These are phyloP conservation scores for Falcunculus frontatus DNA, from an alignment of 2,113 vertebrate genomes.

Conservation along the genomic window DNA sequence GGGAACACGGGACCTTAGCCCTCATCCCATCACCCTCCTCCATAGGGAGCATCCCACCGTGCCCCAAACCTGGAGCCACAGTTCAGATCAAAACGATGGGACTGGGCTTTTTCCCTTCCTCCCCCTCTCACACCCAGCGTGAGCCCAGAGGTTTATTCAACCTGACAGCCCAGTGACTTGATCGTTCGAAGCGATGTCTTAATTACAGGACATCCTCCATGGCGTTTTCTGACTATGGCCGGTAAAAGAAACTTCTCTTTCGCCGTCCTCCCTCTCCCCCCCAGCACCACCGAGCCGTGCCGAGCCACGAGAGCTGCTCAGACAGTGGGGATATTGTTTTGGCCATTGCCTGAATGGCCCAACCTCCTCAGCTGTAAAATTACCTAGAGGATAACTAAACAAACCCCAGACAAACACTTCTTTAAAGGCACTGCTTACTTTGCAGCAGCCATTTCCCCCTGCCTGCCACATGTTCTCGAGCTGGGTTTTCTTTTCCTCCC, in stretches of 20 bases:
- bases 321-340: slow-evolving; percentile 70
- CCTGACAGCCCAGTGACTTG: slow-evolving; percentile 49
- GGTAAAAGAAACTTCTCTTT: slow-evolving; percentile 13
- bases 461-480: neutral
- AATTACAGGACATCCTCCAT: slow-evolving; percentile 48
- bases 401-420: slow-evolving; percentile 65
- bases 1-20: fast-evolving
- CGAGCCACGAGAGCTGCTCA: neutral
- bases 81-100: neutral
- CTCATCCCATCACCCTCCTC: neutral
- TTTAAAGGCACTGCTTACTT: slow-evolving; percentile 61
- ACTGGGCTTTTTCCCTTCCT: neutral
- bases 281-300: neutral
- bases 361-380: slow-evolving; percentile 63
- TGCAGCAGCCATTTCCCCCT: slow-evolving; percentile 48
- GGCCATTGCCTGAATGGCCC: slow-evolving; percentile 25
- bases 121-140: neutral
- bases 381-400: slow-evolving; percentile 70
- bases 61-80: fast-evolving
- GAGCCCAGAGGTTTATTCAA: slow-evolving; percentile 34
- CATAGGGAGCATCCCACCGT: neutral
- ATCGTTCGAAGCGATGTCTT: neutral
- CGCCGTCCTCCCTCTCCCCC: neutral
- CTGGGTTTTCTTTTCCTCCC: neutral
- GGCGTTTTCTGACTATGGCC: neutral